Evolutionary conservation across 2,888 invertebrate species (phyloP).

Genomic region (Yponomeuta cagnagella): DNA sequence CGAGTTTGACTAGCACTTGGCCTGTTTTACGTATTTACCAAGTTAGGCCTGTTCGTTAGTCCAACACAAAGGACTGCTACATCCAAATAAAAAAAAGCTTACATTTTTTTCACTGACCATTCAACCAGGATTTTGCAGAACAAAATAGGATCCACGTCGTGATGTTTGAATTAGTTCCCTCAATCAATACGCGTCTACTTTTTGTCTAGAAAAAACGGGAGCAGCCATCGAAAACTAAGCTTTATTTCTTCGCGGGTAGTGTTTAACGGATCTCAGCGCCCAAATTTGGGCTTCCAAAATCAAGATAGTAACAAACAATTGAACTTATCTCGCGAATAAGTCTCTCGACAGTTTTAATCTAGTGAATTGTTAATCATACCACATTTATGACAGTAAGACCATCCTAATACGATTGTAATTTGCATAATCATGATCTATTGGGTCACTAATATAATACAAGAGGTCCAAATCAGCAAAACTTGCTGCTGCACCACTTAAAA

Average conservation of each 20-base stretch:
- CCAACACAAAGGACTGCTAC: neutral
- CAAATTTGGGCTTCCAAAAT: constrained; percentile 13
- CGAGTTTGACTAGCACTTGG: neutral
- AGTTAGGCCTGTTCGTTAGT: neutral
- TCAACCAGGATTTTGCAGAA: neutral
- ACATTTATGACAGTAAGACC: constrained; percentile 39
- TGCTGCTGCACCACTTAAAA: no score
- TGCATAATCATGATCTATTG: constrained; percentile 41
- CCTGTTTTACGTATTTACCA: neutral
- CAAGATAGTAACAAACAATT: constrained; percentile 45
- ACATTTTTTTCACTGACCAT: neutral
- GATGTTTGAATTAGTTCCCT: constrained; percentile 2
- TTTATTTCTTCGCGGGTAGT: neutral
- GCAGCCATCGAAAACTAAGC: neutral
- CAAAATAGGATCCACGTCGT: neutral
- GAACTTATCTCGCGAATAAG: constrained; percentile 30
- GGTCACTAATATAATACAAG: neutral
- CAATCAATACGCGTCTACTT: constrained; percentile 3
- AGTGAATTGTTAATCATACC: constrained; percentile 38
- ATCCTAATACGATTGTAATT: constrained; percentile 41
- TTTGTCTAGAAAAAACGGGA: neutral
- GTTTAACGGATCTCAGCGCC: neutral
- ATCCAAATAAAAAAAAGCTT: neutral
- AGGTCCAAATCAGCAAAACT: neutral
- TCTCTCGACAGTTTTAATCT: constrained; percentile 36